phyloP scores from a whole-genome alignment of 2,888 invertebrate genomes.

The Dicyrtoma fusca region DNA sequence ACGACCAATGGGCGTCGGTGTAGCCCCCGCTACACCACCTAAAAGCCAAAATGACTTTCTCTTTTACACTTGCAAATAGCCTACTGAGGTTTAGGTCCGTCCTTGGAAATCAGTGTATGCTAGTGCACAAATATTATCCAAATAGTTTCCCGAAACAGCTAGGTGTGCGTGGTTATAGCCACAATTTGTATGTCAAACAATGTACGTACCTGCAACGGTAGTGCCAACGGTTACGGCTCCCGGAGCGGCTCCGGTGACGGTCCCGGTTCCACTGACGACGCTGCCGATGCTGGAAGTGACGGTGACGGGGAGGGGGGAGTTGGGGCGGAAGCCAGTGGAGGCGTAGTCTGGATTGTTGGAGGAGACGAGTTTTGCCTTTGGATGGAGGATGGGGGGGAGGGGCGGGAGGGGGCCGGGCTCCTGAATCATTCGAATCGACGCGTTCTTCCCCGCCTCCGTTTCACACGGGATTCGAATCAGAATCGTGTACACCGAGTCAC shows the following conservation, averaged over 20 bases:
- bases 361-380: conserved; percentile 50
- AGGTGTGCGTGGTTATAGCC: too few species aligned
- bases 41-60: too few species aligned
- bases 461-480: conserved; percentile 80
- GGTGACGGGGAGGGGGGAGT: conserved; percentile 38
- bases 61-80: too few species aligned
- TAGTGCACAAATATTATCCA: too few species aligned
- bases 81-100: too few species aligned
- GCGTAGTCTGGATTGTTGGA: conserved; percentile 53
- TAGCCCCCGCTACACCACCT: conserved; percentile 60
- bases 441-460: conserved; percentile 66
- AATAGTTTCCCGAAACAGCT: too few species aligned
- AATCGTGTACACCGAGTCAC: conserved; percentile 79
- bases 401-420: conserved; percentile 61
- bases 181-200: too few species aligned
- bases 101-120: too few species aligned
- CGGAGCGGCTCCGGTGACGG: conserved; percentile 58
- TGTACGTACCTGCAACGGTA: conserved; percentile 69
- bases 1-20: conserved; percentile 3
- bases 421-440: conserved; percentile 87
- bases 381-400: conserved; percentile 47
- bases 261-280: not conserved
- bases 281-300: conserved; percentile 20
- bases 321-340: conserved; percentile 40
- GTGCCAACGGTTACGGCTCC: conserved; percentile 56